phyloP scores from a whole-genome alignment of 2,888 invertebrate genomes.

The Chrysina gloriosa region DNA sequence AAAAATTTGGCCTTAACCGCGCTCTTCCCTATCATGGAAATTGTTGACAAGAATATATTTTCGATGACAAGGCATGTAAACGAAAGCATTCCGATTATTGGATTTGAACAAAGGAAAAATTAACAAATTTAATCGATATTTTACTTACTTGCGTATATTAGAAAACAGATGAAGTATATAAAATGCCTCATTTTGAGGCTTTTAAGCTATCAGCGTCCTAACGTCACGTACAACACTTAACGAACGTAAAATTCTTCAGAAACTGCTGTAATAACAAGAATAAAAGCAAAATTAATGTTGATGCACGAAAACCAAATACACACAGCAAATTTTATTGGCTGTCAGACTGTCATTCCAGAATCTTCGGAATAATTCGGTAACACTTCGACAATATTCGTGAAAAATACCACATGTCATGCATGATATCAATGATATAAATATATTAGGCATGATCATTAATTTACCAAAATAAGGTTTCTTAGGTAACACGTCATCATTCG shows the following conservation, averaged over 20 bases:
- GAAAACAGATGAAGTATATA: conserved; percentile 14
- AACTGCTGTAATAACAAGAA: background rate
- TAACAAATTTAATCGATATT: conserved; percentile 3
- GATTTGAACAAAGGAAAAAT: conserved; percentile 27
- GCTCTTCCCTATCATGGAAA: background rate
- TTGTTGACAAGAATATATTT: background rate
- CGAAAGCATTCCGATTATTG: background rate
- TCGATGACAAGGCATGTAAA: background rate
- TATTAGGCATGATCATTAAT: too few species aligned
- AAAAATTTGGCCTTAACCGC: background rate
- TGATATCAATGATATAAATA: too few species aligned
- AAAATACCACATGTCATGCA: too few species aligned
- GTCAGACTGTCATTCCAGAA: conserved; percentile 18
- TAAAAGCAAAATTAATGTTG: conserved; percentile 20
- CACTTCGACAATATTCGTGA: background rate
- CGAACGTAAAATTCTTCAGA: background rate
- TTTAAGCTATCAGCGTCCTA: background rate
- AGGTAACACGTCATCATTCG: too few species aligned
- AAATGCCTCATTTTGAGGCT: conserved; percentile 11
- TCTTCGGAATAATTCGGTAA: background rate
- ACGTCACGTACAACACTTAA: background rate
- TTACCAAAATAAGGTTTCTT: too few species aligned
- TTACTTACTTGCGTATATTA: conserved; percentile 22
- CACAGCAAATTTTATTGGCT: conserved; percentile 21
- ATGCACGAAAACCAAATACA: conserved; percentile 1